A percentile compares a stretch with the other conserved stretches of the same genome.
Conservation (phyloP, 1,140 invertebrate species). For the Drosophila sp. region DNA sequence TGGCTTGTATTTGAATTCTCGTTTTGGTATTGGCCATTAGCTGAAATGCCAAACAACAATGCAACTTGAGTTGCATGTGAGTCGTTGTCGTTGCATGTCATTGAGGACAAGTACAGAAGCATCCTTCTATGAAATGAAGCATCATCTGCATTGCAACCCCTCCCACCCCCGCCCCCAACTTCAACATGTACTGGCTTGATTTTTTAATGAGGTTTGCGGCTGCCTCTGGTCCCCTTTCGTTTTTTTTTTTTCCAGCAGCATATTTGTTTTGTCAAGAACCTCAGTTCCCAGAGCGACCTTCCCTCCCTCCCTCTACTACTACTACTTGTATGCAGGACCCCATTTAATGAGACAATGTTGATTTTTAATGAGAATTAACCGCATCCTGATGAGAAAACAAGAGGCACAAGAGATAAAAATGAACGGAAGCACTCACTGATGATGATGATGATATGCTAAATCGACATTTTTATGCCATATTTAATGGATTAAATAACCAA, state of each 20-base stretch:
- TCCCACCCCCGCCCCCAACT: not conserved
- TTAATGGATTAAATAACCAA: not conserved
- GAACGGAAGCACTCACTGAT: not conserved
- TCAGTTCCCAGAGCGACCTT: not conserved
- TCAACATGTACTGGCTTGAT: conserved; percentile 17
- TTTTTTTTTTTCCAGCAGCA: not conserved
- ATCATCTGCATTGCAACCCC: not conserved
- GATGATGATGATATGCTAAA: not conserved
- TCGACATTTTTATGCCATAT: not conserved
- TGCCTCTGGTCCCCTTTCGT: not conserved
- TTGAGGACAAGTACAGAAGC: conserved; percentile 10
- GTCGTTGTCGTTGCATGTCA: not conserved
- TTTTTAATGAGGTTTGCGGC: conserved; percentile 29
- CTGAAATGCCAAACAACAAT: conserved; percentile 21
- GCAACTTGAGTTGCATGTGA: conserved; percentile 4
- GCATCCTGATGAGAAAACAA: not conserved
- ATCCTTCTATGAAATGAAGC: conserved; percentile 8
- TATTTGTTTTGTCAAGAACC: conserved; percentile 16
- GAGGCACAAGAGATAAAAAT: not conserved
- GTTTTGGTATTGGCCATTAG: conserved; percentile 28
- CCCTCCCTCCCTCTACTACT: not conserved
- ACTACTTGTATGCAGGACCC: not conserved
- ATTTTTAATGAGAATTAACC: conserved; percentile 18
- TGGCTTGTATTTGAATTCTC: conserved; percentile 4
- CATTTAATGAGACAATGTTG: conserved; percentile 19